phyloP scores from a whole-genome alignment of 2,888 invertebrate genomes.

The Leptura quadrifasciata region DNA sequence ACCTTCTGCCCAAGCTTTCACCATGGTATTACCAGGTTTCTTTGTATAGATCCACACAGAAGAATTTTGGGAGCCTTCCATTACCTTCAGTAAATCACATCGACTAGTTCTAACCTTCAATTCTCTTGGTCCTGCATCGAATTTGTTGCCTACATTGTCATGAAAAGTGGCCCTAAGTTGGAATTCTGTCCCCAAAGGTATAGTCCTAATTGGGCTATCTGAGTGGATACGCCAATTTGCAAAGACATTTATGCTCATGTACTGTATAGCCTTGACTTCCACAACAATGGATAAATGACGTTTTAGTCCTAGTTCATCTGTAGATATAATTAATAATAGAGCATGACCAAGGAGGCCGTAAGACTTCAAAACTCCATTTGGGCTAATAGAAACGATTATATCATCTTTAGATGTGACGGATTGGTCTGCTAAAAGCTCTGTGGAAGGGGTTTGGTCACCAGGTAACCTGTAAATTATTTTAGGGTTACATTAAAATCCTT shows the following conservation, averaged over 20 bases:
- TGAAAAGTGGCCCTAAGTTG: constrained; percentile 75
- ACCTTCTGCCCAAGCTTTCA: constrained; percentile 74
- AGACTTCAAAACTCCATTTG: constrained; percentile 69
- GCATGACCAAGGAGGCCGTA: constrained; percentile 70
- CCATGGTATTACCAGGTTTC: constrained; percentile 74
- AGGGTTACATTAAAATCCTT: background rate
- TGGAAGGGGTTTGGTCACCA: constrained; percentile 57
- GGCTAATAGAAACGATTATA: constrained; percentile 65
- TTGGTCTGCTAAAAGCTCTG: constrained; percentile 60
- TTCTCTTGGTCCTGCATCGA: constrained; percentile 75
- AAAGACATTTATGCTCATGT: constrained; percentile 71
- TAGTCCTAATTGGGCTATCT: constrained; percentile 58
- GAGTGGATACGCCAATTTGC: constrained; percentile 68
- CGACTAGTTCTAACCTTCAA: constrained; percentile 75
- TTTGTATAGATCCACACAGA: constrained; percentile 73
- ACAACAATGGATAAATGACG: constrained; percentile 75
- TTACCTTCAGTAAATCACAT: constrained; percentile 70
- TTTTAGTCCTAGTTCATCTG: constrained; percentile 75
- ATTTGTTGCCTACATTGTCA: constrained; percentile 76
- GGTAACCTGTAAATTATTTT: constrained; percentile 57
- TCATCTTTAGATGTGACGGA: constrained; percentile 59
- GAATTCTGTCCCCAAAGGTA: constrained; percentile 76
- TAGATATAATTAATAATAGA: constrained; percentile 73
- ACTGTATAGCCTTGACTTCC: constrained; percentile 75
- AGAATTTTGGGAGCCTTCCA: constrained; percentile 73